Conservation (phyloP, 2,797 vertebrate species). For the Leptatherina wallacei region DNA sequence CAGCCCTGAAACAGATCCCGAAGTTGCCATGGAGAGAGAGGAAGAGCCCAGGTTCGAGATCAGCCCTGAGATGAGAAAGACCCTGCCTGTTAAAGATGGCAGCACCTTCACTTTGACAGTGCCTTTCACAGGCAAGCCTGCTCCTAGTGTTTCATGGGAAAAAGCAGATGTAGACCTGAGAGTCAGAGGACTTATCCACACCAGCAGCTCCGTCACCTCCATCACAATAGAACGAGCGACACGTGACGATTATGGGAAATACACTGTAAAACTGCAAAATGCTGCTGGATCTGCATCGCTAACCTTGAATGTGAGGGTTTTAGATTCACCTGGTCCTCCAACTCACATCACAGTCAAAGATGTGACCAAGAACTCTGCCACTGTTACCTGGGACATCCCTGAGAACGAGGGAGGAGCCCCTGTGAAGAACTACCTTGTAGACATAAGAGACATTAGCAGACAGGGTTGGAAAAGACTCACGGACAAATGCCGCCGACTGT, state of each 20-base stretch:
- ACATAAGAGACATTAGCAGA: conserved; percentile 95
- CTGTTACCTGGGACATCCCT: conserved; percentile 94
- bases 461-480: conserved; percentile 95
- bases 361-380: conserved; percentile 91
- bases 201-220: conserved; percentile 86
- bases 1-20: conserved; percentile 90
- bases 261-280: conserved; percentile 92
- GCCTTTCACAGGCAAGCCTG: conserved; percentile 93
- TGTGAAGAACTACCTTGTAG: conserved; percentile 93
- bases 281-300: conserved; percentile 88
- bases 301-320: conserved; percentile 91
- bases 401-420: conserved; percentile 95
- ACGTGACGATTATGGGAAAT: conserved; percentile 95
- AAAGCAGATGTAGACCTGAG: conserved; percentile 93
- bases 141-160: conserved; percentile 91
- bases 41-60: conserved; percentile 94
- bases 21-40: conserved; percentile 92
- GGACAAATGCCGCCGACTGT: conserved; percentile 90
- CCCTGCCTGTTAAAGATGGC: conserved; percentile 91
- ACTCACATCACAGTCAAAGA: conserved; percentile 87
- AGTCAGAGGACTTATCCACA: conserved; percentile 90
- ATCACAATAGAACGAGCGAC: conserved; percentile 93
- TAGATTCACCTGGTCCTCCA: conserved; percentile 96
- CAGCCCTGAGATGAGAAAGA: conserved; percentile 94
- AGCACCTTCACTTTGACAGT: conserved; percentile 92